phyloP scores from a whole-genome alignment of 2,113 vertebrate genomes.

The Prolemur simus region DNA sequence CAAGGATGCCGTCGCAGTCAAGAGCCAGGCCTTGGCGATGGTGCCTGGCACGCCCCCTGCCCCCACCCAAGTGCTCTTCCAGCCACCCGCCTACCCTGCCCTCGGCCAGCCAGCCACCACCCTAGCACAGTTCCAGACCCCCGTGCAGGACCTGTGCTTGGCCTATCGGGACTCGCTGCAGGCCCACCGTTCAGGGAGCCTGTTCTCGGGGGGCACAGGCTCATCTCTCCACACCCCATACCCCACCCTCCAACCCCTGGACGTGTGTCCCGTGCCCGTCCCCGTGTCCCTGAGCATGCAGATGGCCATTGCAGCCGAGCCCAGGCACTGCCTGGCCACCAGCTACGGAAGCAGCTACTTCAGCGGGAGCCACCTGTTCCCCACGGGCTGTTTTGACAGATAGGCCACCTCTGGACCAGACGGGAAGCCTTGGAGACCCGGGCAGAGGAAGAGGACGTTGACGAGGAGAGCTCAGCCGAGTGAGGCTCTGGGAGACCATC shows the following conservation, averaged over 20 bases:
- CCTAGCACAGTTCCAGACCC: constrained; percentile 85
- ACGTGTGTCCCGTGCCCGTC: constrained; percentile 81
- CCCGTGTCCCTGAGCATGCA: constrained; percentile 88
- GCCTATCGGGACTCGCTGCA: constrained; percentile 90
- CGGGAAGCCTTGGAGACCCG: background rate
- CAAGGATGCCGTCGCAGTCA: constrained; percentile 89
- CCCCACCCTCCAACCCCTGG: constrained; percentile 79
- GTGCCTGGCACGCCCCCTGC: constrained; percentile 78
- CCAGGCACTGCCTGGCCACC: constrained; percentile 73
- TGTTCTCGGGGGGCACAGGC: constrained; percentile 68
- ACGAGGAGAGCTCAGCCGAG: background rate
- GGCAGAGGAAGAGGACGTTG: background rate
- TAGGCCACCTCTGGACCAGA: background rate
- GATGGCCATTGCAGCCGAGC: constrained; percentile 85
- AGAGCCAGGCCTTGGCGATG: constrained; percentile 83
- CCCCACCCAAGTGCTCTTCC: constrained; percentile 88
- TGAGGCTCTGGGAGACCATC: background rate
- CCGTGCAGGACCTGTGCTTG: constrained; percentile 88
- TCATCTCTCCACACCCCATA: constrained; percentile 74
- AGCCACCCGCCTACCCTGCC: constrained; percentile 82
- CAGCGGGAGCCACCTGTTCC: constrained; percentile 82
- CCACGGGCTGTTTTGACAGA: constrained; percentile 89
- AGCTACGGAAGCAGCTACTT: constrained; percentile 86
- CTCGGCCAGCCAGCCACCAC: constrained; percentile 83
- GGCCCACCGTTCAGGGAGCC: constrained; percentile 81